Evolutionary conservation across 2,888 invertebrate genomes (phyloP).

Genomic region (Drosophila limbata): DNA sequence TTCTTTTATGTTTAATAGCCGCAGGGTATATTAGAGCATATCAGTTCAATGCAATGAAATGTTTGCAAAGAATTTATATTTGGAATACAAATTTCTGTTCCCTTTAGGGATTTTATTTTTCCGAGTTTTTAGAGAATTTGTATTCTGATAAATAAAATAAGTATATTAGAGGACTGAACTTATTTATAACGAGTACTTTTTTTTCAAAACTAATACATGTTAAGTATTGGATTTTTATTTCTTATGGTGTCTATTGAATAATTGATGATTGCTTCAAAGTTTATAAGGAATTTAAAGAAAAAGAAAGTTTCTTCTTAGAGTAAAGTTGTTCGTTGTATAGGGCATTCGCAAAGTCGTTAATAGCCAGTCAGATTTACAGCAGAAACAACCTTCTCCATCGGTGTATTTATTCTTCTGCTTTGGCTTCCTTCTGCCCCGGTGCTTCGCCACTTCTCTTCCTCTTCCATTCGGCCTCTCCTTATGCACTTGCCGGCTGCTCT

Average conservation of each 20-base stretch:
- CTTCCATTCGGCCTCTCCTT: constrained; percentile 2
- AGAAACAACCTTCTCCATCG: constrained; percentile 25
- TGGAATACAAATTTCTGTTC: not conserved
- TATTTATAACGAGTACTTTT: no score
- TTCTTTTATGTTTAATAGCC: constrained; percentile 22
- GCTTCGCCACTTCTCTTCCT: constrained; percentile 9
- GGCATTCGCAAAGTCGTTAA: not conserved
- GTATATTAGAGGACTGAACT: no score
- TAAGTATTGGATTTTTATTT: no score
- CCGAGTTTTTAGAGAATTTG: not conserved
- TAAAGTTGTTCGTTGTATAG: not conserved
- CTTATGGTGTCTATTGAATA: no score
- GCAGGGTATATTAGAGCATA: constrained; percentile 27
- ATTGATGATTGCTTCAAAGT: not conserved
- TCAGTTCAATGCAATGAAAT: not conserved
- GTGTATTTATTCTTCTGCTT: constrained; percentile 52
- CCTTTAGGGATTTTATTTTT: not conserved
- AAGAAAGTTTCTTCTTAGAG: not conserved
- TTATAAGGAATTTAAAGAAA: not conserved
- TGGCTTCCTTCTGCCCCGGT: constrained; percentile 52
- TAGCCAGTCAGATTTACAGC: constrained; percentile 3
- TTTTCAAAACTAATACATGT: no score
- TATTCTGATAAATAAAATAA: no score
- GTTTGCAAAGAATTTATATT: no score
- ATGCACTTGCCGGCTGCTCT: constrained; percentile 45